These are phyloP conservation scores for Mustela lutreola DNA, from an alignment of 2,113 vertebrate genomes.

Conservation along the genomic window DNA sequence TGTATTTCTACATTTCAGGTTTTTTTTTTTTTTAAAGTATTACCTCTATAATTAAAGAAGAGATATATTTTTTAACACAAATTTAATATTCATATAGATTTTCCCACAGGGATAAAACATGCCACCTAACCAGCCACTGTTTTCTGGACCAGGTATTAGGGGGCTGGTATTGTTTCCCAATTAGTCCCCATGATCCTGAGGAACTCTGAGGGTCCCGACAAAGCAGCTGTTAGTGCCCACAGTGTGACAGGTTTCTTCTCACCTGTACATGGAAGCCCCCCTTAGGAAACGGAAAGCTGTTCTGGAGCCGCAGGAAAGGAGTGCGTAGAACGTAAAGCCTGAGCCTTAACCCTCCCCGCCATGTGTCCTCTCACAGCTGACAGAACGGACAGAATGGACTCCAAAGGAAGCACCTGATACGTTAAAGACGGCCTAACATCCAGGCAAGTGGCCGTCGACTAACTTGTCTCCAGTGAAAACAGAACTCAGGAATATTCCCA, in stretches of 20 bases:
- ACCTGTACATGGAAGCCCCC: background rate
- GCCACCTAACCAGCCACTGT: background rate
- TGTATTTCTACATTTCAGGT: background rate
- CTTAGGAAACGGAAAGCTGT: background rate
- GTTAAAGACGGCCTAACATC: background rate
- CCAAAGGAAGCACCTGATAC: background rate
- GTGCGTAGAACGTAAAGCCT: rapidly evolving
- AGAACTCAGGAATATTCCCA: background rate
- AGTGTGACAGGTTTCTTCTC: background rate
- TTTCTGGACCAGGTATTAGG: background rate
- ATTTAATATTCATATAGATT: background rate
- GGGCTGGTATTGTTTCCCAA: background rate
- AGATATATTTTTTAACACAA: background rate
- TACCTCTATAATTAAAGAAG: slow-evolving; percentile 7
- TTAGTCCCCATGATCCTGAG: background rate
- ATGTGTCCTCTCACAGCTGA: background rate
- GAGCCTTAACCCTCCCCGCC: background rate
- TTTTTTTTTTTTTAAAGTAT: background rate
- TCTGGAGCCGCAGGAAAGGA: background rate
- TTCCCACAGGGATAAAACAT: background rate
- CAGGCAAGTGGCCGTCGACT: background rate
- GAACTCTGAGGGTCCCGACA: background rate
- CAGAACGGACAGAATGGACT: background rate
- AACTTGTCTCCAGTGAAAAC: background rate
- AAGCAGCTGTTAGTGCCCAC: background rate